Evolutionary conservation across 2,797 vertebrate species (phyloP).

Genomic region (Phrynocephalus vlangalii): DNA sequence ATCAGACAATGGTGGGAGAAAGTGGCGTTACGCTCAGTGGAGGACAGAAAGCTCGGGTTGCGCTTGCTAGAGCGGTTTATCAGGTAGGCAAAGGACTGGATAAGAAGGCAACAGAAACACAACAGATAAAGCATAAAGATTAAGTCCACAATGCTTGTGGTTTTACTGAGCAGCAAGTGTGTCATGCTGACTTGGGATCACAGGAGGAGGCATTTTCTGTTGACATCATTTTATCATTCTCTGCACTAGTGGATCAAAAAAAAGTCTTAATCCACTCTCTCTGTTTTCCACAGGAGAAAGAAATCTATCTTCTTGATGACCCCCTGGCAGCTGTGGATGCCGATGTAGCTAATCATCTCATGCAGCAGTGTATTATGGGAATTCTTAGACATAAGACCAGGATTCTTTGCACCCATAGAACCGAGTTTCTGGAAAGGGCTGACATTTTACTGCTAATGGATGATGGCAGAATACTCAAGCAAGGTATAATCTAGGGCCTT

Average conservation of each 20-base stretch:
- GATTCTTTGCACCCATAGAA: slow-evolving; percentile 94
- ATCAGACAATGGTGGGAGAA: slow-evolving; percentile 96
- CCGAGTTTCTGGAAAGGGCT: slow-evolving; percentile 87
- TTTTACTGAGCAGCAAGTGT: slow-evolving; percentile 25
- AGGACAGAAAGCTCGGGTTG: slow-evolving; percentile 94
- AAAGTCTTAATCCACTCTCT: not conserved
- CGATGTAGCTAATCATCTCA: slow-evolving; percentile 91
- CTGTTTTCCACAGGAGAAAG: slow-evolving; percentile 85
- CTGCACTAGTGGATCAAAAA: not conserved
- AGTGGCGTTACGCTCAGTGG: slow-evolving; percentile 95
- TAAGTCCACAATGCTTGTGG: not conserved
- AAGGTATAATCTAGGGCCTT: slow-evolving; percentile 78
- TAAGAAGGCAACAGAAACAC: not conserved
- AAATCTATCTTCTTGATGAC: slow-evolving; percentile 94
- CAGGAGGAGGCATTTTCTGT: not conserved
- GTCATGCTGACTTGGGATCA: fast-evolving
- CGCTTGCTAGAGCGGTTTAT: slow-evolving; percentile 93
- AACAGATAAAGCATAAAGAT: slow-evolving; percentile 8
- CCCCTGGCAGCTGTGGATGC: slow-evolving; percentile 94
- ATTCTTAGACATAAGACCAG: slow-evolving; percentile 88
- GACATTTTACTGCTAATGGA: slow-evolving; percentile 90
- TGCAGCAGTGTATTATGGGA: slow-evolving; percentile 90
- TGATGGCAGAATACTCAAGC: slow-evolving; percentile 84
- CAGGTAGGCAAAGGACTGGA: slow-evolving; percentile 81
- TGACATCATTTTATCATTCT: slow-evolving; percentile 2